Evolutionary conservation across 2,113 vertebrate genomes (phyloP), one percentile per base, ranked within the genome.

Genomic region (Cygnus atratus): DNA sequence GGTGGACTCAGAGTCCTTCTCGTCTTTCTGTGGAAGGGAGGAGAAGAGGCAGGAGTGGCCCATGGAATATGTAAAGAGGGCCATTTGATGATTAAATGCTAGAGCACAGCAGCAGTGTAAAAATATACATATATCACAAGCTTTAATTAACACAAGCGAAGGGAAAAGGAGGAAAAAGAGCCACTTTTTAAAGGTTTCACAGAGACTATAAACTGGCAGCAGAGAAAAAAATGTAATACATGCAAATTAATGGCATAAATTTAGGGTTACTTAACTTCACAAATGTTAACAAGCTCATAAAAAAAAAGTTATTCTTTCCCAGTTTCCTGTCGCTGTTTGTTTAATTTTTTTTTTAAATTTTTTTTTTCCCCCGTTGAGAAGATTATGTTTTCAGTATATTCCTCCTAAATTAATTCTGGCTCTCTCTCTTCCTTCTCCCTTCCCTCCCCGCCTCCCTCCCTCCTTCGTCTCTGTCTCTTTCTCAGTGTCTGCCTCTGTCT

Each of bases 231-330:
- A 58, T 4, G 21, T 96, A 97, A 97, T 96, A 86, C 92, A 96
- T 96, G 97, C 96, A 97, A 98, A 97, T 86, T 93, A 97, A 94
- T 95, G 92, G 91, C 94, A 97, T 97, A 95, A 93, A 97, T 97
- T 97, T 96, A 97, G 95, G 96, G 95, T 97, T 97, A 96, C 97
- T 97, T 97, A 98, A 97, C 96, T 97, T 97, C 95, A 96, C 97
- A 96, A 98, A 98, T 96, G 95, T 97, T 97, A 98, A 97, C 97
- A 98, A 97, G 96, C 97, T 94, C 96, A 95, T 96, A 97, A 94
- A 98, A 97, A 95, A 67, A 84, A 90, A 89, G 93, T 96, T 87
- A 94, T 96, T 97, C 95, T 95, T 97, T 96, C 96, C 88, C 63
- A 78, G 96, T 94, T 92, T 92, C 91, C 93, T 94, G 75, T 95